Evolutionary conservation across 1,140 invertebrate genomes (phyloP).

Genomic region (Drosophila saltans): DNA sequence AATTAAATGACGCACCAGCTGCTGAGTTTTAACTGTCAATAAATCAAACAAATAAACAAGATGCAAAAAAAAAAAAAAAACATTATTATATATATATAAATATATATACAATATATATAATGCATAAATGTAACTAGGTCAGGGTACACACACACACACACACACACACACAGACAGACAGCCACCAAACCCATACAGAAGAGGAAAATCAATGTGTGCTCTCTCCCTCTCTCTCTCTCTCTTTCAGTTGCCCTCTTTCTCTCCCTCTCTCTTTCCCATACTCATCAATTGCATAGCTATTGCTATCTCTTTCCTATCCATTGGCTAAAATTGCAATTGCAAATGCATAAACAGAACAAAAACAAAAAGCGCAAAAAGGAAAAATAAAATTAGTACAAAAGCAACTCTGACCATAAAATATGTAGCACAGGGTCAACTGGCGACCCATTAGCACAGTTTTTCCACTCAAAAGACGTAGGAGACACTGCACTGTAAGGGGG

Average conservation of each 20-base stretch:
- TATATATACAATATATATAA: slow-evolving; percentile 55
- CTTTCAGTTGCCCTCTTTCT: not conserved
- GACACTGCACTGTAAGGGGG: not conserved
- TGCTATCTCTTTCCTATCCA: not conserved
- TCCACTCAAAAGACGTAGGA: slow-evolving; percentile 38
- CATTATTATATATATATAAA: slow-evolving; percentile 29
- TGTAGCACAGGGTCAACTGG: slow-evolving; percentile 79
- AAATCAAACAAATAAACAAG: slow-evolving; percentile 25
- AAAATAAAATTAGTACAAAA: slow-evolving; percentile 63
- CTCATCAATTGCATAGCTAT: slow-evolving; percentile 33
- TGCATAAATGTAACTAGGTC: slow-evolving; percentile 75
- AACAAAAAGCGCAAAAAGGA: slow-evolving; percentile 7
- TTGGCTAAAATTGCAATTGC: slow-evolving; percentile 24
- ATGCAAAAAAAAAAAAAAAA: slow-evolving; percentile 30
- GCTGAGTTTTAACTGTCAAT: slow-evolving; percentile 10
- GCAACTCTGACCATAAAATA: slow-evolving; percentile 51
- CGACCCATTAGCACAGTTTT: slow-evolving; percentile 82
- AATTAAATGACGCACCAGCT: slow-evolving; percentile 11
- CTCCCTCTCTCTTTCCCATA: not conserved
- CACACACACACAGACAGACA: slow-evolving; percentile 31
- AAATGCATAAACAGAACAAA: slow-evolving; percentile 25
- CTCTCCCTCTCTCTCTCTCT: slow-evolving; percentile 7
- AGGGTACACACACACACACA: slow-evolving; percentile 62
- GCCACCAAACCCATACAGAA: slow-evolving; percentile 39
- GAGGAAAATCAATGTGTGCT: slow-evolving; percentile 65